Conservation (phyloP, 2,113 vertebrate genomes). For the Plectropomus leopardus region DNA sequence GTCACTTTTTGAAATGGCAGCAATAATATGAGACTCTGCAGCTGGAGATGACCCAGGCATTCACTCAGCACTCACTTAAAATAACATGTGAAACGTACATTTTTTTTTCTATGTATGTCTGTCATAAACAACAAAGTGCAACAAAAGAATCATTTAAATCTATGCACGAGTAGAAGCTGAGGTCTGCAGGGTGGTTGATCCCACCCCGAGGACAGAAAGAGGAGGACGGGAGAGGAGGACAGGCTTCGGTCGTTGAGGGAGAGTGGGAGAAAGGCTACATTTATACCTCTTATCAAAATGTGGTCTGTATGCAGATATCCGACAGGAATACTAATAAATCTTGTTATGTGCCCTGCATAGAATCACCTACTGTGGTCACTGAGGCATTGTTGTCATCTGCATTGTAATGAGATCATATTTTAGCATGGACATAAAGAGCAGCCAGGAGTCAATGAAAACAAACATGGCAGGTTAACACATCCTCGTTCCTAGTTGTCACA, state of each 20-base stretch:
- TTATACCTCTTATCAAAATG: constrained; percentile 3
- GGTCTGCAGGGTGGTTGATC: constrained; percentile 13
- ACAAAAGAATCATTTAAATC: constrained; percentile 1
- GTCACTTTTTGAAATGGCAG: constrained; percentile 39
- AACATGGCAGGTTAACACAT: too few relatives aligned
- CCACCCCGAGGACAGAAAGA: neutral
- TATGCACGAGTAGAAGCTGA: neutral
- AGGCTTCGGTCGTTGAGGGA: neutral
- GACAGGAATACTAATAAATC: neutral
- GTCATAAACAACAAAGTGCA: constrained; percentile 2
- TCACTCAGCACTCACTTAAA: neutral
- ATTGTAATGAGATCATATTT: neutral
- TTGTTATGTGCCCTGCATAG: neutral
- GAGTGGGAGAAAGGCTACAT: neutral
- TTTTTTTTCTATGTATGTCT: neutral
- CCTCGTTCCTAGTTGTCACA: too few relatives aligned
- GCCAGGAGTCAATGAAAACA: neutral
- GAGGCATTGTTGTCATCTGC: neutral
- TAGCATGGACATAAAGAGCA: neutral
- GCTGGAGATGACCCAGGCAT: neutral
- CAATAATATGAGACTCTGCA: constrained; percentile 14
- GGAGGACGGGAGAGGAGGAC: neutral
- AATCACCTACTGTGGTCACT: neutral
- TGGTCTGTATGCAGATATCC: neutral
- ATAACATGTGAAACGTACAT: neutral